These are phyloP conservation scores for Sparus aurata DNA, from an alignment of 2,797 vertebrate species.

Conservation along the genomic window DNA sequence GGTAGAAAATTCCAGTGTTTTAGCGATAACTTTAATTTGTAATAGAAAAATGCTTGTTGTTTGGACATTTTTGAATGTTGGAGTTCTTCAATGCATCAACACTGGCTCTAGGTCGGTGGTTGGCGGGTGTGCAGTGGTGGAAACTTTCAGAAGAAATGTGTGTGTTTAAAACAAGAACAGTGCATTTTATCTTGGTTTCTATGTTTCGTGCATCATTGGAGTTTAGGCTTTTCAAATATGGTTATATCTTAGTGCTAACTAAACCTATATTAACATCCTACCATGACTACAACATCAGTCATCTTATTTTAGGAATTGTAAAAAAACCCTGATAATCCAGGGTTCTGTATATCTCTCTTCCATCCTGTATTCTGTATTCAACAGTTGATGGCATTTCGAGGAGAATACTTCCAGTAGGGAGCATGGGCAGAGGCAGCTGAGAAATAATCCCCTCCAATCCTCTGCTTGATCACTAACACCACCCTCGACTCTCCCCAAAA, in stretches of 20 bases:
- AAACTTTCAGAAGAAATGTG: background rate
- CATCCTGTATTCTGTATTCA: conserved; percentile 15
- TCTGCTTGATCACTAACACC: conserved; percentile 34
- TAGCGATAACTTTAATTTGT: background rate
- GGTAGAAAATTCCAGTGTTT: background rate
- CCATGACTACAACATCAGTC: background rate
- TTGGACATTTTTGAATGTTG: background rate
- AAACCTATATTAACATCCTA: background rate
- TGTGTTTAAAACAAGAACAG: background rate
- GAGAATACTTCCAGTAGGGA: conserved; percentile 34
- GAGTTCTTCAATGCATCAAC: background rate
- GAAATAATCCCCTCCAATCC: conserved; percentile 47
- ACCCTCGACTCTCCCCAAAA: background rate
- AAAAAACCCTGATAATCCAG: background rate
- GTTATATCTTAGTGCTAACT: background rate
- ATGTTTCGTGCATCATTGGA: background rate
- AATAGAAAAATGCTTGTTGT: background rate
- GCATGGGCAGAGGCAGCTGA: conserved; percentile 31
- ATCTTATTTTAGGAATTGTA: background rate
- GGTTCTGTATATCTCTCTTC: background rate
- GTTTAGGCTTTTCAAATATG: background rate
- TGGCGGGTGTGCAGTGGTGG: background rate
- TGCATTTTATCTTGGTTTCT: background rate
- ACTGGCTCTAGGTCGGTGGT: background rate
- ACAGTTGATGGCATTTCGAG: conserved; percentile 58